Base-by-base conservation (phyloP, 2,888 invertebrate species). In the Odontothrips loti region DNA sequence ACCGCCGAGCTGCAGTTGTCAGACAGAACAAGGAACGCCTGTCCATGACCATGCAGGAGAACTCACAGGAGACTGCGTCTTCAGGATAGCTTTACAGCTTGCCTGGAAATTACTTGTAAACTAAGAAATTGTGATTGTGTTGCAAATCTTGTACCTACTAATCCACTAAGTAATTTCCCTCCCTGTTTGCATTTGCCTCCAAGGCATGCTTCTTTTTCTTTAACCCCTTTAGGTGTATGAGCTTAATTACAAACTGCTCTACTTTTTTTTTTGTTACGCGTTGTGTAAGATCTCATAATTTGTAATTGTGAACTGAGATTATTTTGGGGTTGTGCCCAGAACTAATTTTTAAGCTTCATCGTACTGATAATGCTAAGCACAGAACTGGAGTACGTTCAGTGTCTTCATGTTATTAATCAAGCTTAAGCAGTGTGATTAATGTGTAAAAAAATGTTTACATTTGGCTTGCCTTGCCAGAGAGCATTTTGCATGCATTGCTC, bases 1-100 rank as follows among this genome's bases (percentile, higher is more conserved):
- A 96, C 89, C 94, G 94, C 86, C 95, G 95, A 87, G 96, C 96
- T 80, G 96, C 96, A 88, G 88, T 94, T 85, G 96, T 97, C 85
- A 94, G 96, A 86, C 95, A 95, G 90, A 97, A 96, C 89, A 96
- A 96, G 89, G 93, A 92, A 86, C 92, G 92, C 83, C 89, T 90
- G 83, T 89, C 90, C 81, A 89, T 89, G 87, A 89, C 83, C 51
- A 85, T 86, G 82, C 84, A 84, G 27, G 86, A 85, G 68, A 58
- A 75, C 27, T 85, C 86, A 80, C 85, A 87, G 81, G 89, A 90
- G 85, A 90, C 92, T 85, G 91, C 92, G 86, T 90, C 92, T 85
- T 93, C 93, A 86, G 92, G 91, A 87, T 93, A 92, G 87, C 23
- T 75, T 27, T 6, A 27, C 68, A 11, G n/a, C 68, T 43, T 43